Evolutionary conservation across 1,140 invertebrate species (phyloP).

Genomic region (Trichoplusia ni): DNA sequence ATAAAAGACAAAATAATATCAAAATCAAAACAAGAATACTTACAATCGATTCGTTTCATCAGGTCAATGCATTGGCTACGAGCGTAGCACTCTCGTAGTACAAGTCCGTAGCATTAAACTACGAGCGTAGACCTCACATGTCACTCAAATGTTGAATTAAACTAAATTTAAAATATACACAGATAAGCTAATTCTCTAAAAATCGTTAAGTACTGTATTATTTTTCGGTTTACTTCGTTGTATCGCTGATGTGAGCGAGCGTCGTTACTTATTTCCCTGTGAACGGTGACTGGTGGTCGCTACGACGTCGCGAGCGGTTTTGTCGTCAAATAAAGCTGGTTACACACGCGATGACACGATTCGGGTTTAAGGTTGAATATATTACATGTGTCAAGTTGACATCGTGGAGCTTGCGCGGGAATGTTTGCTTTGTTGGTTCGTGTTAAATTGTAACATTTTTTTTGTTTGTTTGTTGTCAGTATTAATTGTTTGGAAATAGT

Average conservation of each 20-base stretch:
- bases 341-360: constrained; percentile 42
- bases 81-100: constrained; percentile 16
- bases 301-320: constrained; percentile 29
- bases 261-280: constrained; percentile 33
- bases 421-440: background rate
- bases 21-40: background rate
- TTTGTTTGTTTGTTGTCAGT: background rate
- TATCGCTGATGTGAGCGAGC: constrained; percentile 7
- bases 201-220: too few species aligned
- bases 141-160: background rate
- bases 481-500: background rate
- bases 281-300: constrained; percentile 30
- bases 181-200: background rate
- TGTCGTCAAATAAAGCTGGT: constrained; percentile 34
- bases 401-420: constrained; percentile 10
- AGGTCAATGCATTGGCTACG: constrained; percentile 6
- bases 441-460: background rate
- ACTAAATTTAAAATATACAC: background rate
- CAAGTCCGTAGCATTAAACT: background rate
- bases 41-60: background rate
- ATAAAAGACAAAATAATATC: background rate
- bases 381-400: constrained; percentile 24
- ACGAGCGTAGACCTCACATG: background rate
- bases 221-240: background rate
- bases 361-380: constrained; percentile 28